phyloP scores from a whole-genome alignment of 2,113 vertebrate species.

The Periophthalmus modestus region DNA sequence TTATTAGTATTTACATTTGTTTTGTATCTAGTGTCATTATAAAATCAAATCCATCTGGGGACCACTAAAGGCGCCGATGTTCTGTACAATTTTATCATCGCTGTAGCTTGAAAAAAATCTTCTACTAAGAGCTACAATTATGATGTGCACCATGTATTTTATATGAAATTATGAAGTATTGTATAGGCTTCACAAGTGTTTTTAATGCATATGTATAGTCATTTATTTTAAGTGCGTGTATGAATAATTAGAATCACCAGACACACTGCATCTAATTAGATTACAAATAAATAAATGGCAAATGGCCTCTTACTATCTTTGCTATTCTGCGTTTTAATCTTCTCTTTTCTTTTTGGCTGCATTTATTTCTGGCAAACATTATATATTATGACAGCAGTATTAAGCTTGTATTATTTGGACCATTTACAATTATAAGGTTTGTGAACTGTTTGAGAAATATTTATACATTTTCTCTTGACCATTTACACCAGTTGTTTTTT shows the following conservation, averaged over 20 bases:
- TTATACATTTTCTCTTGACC: neutral
- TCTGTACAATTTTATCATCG: too few species aligned
- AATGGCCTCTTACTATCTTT: neutral
- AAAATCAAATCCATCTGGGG: too few species aligned
- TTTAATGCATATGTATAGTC: too few species aligned
- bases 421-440: neutral
- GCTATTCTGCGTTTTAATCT: constrained; percentile 45
- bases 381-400: constrained; percentile 2
- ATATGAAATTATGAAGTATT: too few species aligned
- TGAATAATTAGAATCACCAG: too few species aligned
- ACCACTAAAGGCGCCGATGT: too few species aligned
- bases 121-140: too few species aligned
- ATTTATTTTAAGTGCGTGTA: too few species aligned
- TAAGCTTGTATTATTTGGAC: neutral
- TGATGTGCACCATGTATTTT: too few species aligned
- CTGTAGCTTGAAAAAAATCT: too few species aligned
- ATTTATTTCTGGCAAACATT: constrained; percentile 27
- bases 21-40: neutral
- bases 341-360: constrained; percentile 30
- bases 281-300: neutral
- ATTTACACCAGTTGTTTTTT: neutral
- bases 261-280: too few species aligned
- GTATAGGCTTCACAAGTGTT: too few species aligned
- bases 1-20: constrained; percentile 6
- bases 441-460: neutral